phyloP scores from a whole-genome alignment of 2,888 invertebrate genomes.

The Petrolisthes cinctipes region DNA sequence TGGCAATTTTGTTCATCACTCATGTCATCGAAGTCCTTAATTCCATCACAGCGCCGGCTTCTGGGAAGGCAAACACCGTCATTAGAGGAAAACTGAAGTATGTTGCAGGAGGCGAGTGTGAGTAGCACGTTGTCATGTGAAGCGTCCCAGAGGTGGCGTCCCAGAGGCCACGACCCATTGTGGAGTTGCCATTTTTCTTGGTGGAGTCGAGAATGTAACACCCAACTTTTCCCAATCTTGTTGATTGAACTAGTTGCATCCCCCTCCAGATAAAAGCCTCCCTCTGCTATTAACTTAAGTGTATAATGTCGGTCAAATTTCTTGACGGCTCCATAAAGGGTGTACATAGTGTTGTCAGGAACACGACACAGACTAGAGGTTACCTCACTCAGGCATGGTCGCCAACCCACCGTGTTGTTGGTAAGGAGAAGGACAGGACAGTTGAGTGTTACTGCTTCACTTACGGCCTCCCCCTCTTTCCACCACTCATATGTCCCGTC shows the following conservation, averaged over 20 bases:
- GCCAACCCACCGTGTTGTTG: not conserved
- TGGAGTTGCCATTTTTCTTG: not conserved
- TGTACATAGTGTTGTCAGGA: not conserved
- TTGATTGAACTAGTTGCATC: not conserved
- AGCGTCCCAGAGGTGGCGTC: slow-evolving; percentile 17
- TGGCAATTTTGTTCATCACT: slow-evolving; percentile 6
- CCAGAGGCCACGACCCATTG: not conserved
- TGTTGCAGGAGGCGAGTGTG: slow-evolving; percentile 15
- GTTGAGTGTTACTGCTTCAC: not conserved
- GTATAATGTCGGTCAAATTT: slow-evolving; percentile 9
- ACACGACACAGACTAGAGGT: slow-evolving; percentile 7
- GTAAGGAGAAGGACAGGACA: not conserved
- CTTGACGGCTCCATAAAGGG: not conserved
- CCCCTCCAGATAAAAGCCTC: not conserved
- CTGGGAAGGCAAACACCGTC: slow-evolving; percentile 14
- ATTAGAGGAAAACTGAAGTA: slow-evolving; percentile 24
- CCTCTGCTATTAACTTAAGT: not conserved
- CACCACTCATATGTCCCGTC: not conserved
- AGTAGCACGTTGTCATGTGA: not conserved
- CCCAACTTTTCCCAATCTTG: not conserved
- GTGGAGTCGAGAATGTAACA: slow-evolving; percentile 7
- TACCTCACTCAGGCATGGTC: slow-evolving; percentile 20
- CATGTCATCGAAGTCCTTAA: not conserved
- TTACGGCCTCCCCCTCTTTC: not conserved
- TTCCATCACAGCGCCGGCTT: slow-evolving; percentile 17